phyloP scores from a whole-genome alignment of 2,888 invertebrate genomes.

The Nineta flava region DNA sequence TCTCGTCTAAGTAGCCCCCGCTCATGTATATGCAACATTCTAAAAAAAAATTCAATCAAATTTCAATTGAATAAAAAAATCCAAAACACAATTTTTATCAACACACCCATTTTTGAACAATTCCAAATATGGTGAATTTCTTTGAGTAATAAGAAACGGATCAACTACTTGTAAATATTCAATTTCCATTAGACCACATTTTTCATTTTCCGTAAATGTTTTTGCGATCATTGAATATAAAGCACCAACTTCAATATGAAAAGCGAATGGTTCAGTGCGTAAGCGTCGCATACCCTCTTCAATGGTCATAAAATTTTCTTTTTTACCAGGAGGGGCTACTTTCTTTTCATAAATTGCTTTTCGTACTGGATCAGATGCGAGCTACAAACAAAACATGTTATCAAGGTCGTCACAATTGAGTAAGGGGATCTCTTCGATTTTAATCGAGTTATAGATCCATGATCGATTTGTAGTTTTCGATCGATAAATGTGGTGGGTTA shows the following conservation, averaged over 20 bases:
- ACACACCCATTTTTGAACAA: constrained; percentile 37
- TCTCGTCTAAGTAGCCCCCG: no score
- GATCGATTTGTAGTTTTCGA: no score
- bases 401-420: no score
- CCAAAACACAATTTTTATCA: not conserved
- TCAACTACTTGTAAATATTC: constrained; percentile 35
- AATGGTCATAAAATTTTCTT: constrained; percentile 37
- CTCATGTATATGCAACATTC: no score
- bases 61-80: not conserved
- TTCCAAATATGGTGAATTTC: constrained; percentile 35
- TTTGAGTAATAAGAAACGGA: constrained; percentile 37
- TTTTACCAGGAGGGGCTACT: constrained; percentile 39
- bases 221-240: constrained; percentile 50
- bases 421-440: no score
- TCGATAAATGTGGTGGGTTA: not conserved
- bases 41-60: not conserved
- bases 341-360: constrained; percentile 44
- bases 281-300: constrained; percentile 42
- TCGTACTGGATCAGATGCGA: constrained; percentile 41
- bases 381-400: constrained; percentile 32
- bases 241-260: constrained; percentile 47
- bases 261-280: constrained; percentile 45
- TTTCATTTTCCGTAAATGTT: constrained; percentile 50
- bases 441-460: no score
- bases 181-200: constrained; percentile 50